These are phyloP conservation scores for Morpho deidamia DNA, from an alignment of 2,888 invertebrate genomes.

Conservation along the genomic window DNA sequence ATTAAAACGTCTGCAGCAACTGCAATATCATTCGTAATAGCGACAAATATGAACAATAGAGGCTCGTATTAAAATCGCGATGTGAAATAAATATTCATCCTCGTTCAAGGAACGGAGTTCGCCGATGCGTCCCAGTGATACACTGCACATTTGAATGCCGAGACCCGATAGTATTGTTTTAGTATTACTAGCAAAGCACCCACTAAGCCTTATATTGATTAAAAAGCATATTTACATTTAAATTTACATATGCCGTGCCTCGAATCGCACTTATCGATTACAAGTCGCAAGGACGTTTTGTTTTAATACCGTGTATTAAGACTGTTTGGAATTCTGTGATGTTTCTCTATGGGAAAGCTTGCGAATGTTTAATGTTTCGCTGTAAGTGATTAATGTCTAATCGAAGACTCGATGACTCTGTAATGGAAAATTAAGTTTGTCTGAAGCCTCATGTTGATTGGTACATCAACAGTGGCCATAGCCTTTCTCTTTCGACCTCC, in stretches of 20 bases:
- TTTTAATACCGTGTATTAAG: slow-evolving; percentile 26
- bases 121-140: slow-evolving; percentile 59
- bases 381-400: slow-evolving; percentile 26
- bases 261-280: slow-evolving; percentile 67
- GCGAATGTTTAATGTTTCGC: slow-evolving; percentile 21
- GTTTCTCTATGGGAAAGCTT: slow-evolving; percentile 13
- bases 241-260: slow-evolving; percentile 72
- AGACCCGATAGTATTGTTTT: slow-evolving; percentile 64
- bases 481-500: slow-evolving; percentile 1
- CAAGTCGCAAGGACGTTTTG: slow-evolving; percentile 35
- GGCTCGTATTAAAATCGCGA: slow-evolving; percentile 42
- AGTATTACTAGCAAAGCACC: slow-evolving; percentile 39
- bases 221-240: slow-evolving; percentile 65
- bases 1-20: slow-evolving; percentile 13
- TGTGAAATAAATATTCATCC: slow-evolving; percentile 71
- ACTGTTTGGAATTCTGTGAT: slow-evolving; percentile 20
- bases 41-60: slow-evolving; percentile 62
- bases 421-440: slow-evolving; percentile 16
- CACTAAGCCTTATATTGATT: slow-evolving; percentile 62
- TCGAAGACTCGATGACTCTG: slow-evolving; percentile 20
- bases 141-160: slow-evolving; percentile 59
- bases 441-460: slow-evolving; percentile 8
- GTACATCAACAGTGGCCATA: background rate
- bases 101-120: slow-evolving; percentile 43
- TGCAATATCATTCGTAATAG: slow-evolving; percentile 29